These are phyloP conservation scores for Anoplopoma fimbria DNA, from an alignment of 2,113 vertebrate species.

Conservation along the genomic window DNA sequence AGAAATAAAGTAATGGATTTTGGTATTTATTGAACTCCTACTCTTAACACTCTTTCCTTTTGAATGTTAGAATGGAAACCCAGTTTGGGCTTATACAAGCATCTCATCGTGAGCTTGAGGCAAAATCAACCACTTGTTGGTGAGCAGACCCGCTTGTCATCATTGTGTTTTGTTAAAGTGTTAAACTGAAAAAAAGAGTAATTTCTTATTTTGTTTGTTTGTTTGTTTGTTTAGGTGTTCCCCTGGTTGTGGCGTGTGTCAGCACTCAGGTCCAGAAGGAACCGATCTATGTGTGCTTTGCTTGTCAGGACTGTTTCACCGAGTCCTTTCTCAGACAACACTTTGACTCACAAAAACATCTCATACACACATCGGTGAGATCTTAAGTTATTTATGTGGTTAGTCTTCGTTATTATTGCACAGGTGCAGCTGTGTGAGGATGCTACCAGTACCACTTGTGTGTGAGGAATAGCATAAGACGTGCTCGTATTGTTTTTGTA, in stretches of 20 bases:
- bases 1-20: neutral
- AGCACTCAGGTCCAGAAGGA: neutral
- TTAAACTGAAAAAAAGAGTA: neutral
- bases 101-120: neutral
- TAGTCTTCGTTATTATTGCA: neutral
- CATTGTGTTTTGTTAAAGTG: neutral
- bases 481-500: neutral
- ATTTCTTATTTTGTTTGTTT: neutral
- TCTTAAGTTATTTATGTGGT: neutral
- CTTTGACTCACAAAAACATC: conserved; percentile 54
- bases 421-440: neutral
- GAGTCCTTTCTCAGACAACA: conserved; percentile 8
- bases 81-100: neutral
- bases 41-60: neutral
- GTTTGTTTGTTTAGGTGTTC: conserved; percentile 29
- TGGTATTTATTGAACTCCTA: neutral
- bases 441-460: no score
- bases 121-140: conserved; percentile 42
- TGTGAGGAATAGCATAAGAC: neutral
- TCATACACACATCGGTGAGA: conserved; percentile 62
- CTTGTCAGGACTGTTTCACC: conserved; percentile 55
- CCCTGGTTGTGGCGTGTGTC: conserved; percentile 57
- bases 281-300: conserved; percentile 65
- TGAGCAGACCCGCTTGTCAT: conserved; percentile 28
- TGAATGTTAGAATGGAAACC: neutral